Conservation (phyloP, 2,888 invertebrate genomes). For the Apotomis turbidana region DNA sequence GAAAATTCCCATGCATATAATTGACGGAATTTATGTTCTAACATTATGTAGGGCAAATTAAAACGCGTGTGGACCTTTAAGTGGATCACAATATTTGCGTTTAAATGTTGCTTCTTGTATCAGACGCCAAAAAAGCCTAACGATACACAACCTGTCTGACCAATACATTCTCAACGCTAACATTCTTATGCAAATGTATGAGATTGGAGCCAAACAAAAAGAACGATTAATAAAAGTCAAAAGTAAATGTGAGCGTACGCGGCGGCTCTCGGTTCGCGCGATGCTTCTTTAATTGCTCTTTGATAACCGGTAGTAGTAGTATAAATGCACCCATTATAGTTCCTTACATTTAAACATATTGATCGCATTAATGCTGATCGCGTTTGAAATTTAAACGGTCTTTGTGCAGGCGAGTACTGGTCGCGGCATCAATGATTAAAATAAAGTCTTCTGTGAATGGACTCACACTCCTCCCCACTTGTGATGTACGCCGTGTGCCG, state of each 20-base stretch:
- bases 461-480: conserved; percentile 53
- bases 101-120: conserved; percentile 8
- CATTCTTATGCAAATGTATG: conserved; percentile 75
- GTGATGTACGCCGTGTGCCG: conserved; percentile 56
- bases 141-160: conserved; percentile 46
- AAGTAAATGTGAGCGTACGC: conserved; percentile 70
- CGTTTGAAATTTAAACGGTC: conserved; percentile 59
- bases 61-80: conserved; percentile 1
- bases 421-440: conserved; percentile 46
- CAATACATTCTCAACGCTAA: conserved; percentile 54
- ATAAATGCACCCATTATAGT: conserved; percentile 72
- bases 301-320: conserved; percentile 74
- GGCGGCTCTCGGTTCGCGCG: conserved; percentile 62
- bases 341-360: conserved; percentile 62
- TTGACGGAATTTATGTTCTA: conserved; percentile 56
- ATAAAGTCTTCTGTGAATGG: conserved; percentile 58
- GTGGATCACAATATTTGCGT: conserved; percentile 14
- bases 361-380: conserved; percentile 61
- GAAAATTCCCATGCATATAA: conserved; percentile 46
- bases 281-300: conserved; percentile 74
- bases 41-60: conserved; percentile 6
- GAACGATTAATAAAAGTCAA: conserved; percentile 74
- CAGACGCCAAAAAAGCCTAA: conserved; percentile 42
- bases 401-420: conserved; percentile 52
- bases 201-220: conserved; percentile 73